Percentiles rank a stretch among this genome's conserved stretches.
Evolutionary conservation across 1,140 invertebrate species (phyloP).

Genomic region (Plectrocnemia conspersa): DNA sequence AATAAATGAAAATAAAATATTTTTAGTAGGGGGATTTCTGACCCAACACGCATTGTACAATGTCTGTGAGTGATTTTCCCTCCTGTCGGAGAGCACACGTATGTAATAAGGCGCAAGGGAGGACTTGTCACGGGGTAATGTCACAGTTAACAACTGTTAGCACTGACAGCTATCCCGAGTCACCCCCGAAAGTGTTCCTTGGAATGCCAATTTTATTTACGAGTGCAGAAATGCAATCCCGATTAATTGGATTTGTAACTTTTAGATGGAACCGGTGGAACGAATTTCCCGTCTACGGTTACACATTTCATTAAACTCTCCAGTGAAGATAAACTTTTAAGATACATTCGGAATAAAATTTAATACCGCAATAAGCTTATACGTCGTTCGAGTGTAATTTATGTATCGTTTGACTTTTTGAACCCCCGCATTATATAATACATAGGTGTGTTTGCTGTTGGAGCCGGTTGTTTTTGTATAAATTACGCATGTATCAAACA

Average conservation of each 20-base stretch:
- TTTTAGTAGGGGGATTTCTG: too few species aligned
- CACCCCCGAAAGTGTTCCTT: not conserved
- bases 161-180: constrained; percentile 5
- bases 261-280: not conserved
- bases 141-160: constrained; percentile 15
- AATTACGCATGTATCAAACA: constrained; percentile 6
- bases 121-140: not conserved
- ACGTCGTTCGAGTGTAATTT: too few species aligned
- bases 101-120: constrained; percentile 5
- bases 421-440: too few species aligned
- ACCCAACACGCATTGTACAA: too few species aligned
- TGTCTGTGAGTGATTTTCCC: too few species aligned
- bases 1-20: too few species aligned
- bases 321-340: too few species aligned
- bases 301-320: not conserved
- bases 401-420: too few species aligned
- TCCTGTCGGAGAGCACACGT: not conserved
- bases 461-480: not conserved
- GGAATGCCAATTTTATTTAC: constrained; percentile 16
- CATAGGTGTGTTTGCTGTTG: too few species aligned
- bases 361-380: too few species aligned
- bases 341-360: too few species aligned
- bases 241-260: constrained; percentile 12
- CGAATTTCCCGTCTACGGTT: not conserved
- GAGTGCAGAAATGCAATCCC: constrained; percentile 3